A percentile compares a stretch with the other conserved stretches of the same genome.
phyloP scores from a whole-genome alignment of 2,888 invertebrate genomes.

The Nesidiocoris tenuis region DNA sequence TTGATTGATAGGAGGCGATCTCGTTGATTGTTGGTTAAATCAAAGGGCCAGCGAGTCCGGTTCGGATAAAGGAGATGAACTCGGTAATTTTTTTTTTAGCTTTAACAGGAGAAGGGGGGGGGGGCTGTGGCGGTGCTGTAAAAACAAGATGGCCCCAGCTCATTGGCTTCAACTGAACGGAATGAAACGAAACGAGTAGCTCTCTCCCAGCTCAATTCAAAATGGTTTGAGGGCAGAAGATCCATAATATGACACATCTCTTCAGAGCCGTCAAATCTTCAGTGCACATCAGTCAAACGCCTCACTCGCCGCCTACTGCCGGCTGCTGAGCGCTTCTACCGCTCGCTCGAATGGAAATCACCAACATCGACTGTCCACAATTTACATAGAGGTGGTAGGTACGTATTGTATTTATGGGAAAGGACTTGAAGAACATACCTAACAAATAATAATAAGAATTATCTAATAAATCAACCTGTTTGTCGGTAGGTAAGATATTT shows the following conservation, averaged over 20 bases:
- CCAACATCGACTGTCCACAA: background rate
- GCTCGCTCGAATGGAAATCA: background rate
- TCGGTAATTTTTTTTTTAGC: conserved; percentile 17
- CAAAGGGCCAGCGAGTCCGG: conserved; percentile 12
- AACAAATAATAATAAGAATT: too few species aligned
- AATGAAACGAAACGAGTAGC: background rate
- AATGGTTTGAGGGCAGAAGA: conserved; percentile 14
- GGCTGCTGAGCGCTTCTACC: background rate
- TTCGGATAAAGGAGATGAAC: background rate
- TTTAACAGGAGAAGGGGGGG: conserved; percentile 16
- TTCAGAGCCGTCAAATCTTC: background rate
- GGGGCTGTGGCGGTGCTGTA: background rate
- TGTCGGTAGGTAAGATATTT: too few species aligned
- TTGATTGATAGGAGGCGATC: conserved; percentile 27
- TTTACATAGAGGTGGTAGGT: too few species aligned
- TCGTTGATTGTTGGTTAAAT: conserved; percentile 38
- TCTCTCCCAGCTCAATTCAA: conserved; percentile 7
- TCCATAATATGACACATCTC: background rate
- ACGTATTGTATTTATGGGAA: too few species aligned
- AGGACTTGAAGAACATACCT: too few species aligned
- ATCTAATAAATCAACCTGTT: too few species aligned
- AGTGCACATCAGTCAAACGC: background rate
- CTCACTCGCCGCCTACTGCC: background rate
- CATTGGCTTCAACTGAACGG: background rate
- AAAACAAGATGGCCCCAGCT: conserved; percentile 2